phyloP scores from a whole-genome alignment of 2,797 vertebrate species.

The Carcharodon carcharias region DNA sequence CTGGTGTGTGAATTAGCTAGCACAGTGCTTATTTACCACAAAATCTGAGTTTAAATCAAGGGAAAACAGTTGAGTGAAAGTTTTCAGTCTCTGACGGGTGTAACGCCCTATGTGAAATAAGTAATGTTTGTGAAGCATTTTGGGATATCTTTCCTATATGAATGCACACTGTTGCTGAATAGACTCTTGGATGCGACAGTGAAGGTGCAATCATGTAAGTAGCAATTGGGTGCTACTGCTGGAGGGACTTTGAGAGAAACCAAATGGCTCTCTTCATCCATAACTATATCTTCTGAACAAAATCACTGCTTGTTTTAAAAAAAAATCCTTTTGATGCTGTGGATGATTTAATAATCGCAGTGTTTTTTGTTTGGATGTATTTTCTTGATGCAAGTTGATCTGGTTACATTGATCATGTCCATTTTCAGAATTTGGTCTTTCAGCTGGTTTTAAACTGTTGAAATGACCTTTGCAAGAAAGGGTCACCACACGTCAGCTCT shows the following conservation, averaged over 20 bases:
- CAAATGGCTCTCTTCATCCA: neutral
- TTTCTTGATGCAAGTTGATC: neutral
- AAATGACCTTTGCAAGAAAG: neutral
- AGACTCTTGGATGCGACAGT: neutral
- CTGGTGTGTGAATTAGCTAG: neutral
- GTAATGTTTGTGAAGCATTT: neutral
- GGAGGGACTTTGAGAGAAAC: neutral
- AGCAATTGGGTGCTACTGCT: neutral
- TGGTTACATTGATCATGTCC: neutral
- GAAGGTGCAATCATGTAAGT: neutral
- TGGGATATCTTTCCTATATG: neutral
- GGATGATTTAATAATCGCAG: neutral
- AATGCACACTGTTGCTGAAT: neutral
- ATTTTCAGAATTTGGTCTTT: neutral
- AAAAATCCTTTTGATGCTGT: neutral
- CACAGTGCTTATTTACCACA: neutral
- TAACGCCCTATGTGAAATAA: neutral
- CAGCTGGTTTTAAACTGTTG: neutral
- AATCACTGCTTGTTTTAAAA: neutral
- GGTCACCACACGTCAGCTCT: no score
- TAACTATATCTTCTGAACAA: neutral
- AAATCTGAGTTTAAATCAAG: neutral
- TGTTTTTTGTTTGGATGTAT: neutral
- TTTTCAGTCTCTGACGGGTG: neutral
- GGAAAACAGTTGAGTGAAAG: neutral